Evolutionary conservation across 2,113 vertebrate genomes (phyloP), one percentile per base, ranked within the genome.

Genomic region (Leucosticte australis): DNA sequence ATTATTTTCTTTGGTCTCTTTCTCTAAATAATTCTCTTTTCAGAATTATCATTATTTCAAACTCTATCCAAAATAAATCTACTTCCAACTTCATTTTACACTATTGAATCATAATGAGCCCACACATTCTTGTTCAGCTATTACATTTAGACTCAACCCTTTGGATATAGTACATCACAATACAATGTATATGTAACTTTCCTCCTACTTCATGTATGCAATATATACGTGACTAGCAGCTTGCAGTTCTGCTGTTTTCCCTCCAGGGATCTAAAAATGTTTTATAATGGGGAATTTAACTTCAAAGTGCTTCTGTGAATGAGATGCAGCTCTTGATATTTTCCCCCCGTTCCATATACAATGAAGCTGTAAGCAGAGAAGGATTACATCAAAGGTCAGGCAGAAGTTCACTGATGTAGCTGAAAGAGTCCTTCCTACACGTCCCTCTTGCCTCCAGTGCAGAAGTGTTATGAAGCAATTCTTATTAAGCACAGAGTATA

Each of bases 251-350:
- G 21, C 73, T 55, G 35, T 33, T 85, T 78, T 76, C 63, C 52
- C 81, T 86, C 65, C 52, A 91, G 62, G 46, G 84, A 95, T 28
- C 37, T 60, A n/a, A 71, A 91, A 85, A 27, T 64, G 27, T 79
- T 90, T 79, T 31, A 75, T 75, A 94, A 94, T 87, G 65, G 87
- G 49, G 70, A 96, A 79, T 78, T 94, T 88, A 76, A 90, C 78
- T 74, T 92, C 83, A 89, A 87, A 97, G 87, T 28, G 24, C 30
- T 82, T 12, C 87, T 28, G 55, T 57, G 60, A 96, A 92, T 84
- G 89, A 95, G 80, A 93, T 71, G 57, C 78, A 91, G 71, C 70
- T 86, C 77, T 89, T 74, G 64, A 15, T 90, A 86, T 90, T 76
- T 88, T 20, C 27, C 41, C 41, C 78, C 86, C 0, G 0, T 89